phyloP scores from a whole-genome alignment of 2,113 vertebrate species.

The Tympanuchus pallidicinctus region DNA sequence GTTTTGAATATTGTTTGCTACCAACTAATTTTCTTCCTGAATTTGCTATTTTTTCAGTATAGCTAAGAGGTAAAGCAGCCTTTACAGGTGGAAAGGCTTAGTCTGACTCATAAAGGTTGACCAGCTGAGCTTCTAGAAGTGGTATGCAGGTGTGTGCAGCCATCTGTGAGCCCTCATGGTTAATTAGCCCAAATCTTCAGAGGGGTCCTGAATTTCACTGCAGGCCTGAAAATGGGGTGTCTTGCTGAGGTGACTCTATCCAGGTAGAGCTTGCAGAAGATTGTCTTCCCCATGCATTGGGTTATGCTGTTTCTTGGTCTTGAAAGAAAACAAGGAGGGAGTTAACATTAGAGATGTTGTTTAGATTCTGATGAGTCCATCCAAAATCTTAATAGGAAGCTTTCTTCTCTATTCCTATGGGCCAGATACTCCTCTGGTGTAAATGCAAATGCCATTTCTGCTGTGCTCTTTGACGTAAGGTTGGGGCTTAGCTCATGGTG shows the following conservation, averaged over 20 bases:
- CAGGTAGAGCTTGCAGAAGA: background rate
- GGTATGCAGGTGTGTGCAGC: background rate
- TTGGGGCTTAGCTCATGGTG: conserved; percentile 55
- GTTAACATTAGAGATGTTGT: background rate
- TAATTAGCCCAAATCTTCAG: background rate
- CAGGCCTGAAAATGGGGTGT: background rate
- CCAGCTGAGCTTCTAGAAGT: background rate
- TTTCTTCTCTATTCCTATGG: conserved; percentile 44
- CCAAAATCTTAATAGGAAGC: conserved; percentile 57
- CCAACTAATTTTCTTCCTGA: background rate
- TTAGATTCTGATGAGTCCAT: conserved; percentile 8
- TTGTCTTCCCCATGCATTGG: background rate
- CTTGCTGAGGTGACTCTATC: background rate
- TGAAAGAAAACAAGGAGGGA: background rate
- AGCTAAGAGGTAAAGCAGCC: background rate
- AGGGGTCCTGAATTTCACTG: background rate
- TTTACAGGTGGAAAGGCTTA: background rate
- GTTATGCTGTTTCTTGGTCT: background rate
- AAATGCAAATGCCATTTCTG: conserved; percentile 23
- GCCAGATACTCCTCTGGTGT: conserved; percentile 60
- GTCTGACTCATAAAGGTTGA: background rate
- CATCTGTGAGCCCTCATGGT: background rate
- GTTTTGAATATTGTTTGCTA: background rate
- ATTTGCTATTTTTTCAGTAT: background rate
- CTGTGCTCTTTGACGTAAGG: conserved; percentile 49